Evolutionary conservation across 1,140 invertebrate species (phyloP).

Genomic region (Plectrocnemia conspersa): DNA sequence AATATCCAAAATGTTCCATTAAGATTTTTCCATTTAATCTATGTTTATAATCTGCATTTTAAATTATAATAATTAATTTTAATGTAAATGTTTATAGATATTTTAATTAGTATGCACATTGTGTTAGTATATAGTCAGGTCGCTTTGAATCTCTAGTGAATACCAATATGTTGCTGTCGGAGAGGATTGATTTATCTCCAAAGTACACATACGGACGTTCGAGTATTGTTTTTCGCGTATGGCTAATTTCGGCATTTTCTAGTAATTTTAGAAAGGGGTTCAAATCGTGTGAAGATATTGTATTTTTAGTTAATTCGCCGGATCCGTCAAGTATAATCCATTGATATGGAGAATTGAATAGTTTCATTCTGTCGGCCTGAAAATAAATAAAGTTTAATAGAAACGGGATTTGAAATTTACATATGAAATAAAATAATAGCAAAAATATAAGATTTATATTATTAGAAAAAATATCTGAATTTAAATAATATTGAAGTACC

Average conservation of each 20-base stretch:
- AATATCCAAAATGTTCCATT: conserved; percentile 38
- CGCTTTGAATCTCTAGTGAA: no score
- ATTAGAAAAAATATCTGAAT: neutral
- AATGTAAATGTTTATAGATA: neutral
- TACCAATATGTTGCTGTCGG: no score
- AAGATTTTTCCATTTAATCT: conserved; percentile 33
- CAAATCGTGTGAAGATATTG: no score
- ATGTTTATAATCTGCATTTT: conserved; percentile 42
- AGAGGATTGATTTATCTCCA: no score
- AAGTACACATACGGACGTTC: no score
- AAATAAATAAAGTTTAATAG: conserved; percentile 9
- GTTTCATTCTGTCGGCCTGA: conserved; percentile 11
- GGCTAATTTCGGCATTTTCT: no score
- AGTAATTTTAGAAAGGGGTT: no score
- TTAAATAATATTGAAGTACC: conserved; percentile 5
- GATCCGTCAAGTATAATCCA: conserved; percentile 14
- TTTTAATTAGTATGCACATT: neutral
- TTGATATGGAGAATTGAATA: conserved; percentile 18
- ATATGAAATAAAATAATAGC: neutral
- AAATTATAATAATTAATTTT: neutral
- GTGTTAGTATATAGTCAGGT: no score
- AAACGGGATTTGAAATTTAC: neutral
- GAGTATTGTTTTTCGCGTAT: no score
- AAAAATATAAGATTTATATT: neutral
- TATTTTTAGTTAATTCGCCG: conserved; percentile 1